Base-by-base conservation (phyloP, 1,140 invertebrate genomes). In the Choristoneura fumiferana region DNA sequence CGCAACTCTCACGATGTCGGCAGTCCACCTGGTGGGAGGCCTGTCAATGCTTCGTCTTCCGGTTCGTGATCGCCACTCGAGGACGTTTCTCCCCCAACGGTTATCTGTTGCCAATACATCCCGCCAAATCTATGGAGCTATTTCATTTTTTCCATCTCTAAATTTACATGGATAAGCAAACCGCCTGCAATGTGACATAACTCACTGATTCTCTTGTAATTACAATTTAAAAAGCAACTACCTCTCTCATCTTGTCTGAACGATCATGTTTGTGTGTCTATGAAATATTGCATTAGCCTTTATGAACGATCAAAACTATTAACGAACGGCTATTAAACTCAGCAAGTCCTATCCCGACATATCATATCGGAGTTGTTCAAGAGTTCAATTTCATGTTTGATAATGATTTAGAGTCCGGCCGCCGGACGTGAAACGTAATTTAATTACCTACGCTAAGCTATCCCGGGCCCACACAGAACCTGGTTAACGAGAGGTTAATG, bases 401-500 rank as follows among this genome's bases (percentile, higher is more conserved):
- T 83, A 85, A 49, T 85, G 80, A 85, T 84, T 85, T 83, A 84
- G 71, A 70, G 73, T 74, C 76, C 62, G 67, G 22, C 22, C 59
- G 61, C 52, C 65, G 67, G 60, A 76, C 74, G 72, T 75, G 74
- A 71, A 76, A 76, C 73, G 72, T 84, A 81, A 86, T 85, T 84
- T 87, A 88, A 88, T 88, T 83, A 84, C 78, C 76, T 75, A 71
- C 73, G 43, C 40, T 22, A 74, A 62, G 22, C 2, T 80, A 79
- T 86, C 80, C 69, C 65, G 61, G 67, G 76, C 84, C 81, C 85
- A 87, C 82, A 84, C 81, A 81, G 66, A 74, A 75, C 72, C 80
- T 73, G 73, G 76, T 76, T 78, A 81, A 81, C 81, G 79, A 66
- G 82, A 83, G 78, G 84, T 85, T 84, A 85, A 87, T 87, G 78